Conservation (phyloP, 2,888 invertebrate species). For the Saturnia japonica region DNA sequence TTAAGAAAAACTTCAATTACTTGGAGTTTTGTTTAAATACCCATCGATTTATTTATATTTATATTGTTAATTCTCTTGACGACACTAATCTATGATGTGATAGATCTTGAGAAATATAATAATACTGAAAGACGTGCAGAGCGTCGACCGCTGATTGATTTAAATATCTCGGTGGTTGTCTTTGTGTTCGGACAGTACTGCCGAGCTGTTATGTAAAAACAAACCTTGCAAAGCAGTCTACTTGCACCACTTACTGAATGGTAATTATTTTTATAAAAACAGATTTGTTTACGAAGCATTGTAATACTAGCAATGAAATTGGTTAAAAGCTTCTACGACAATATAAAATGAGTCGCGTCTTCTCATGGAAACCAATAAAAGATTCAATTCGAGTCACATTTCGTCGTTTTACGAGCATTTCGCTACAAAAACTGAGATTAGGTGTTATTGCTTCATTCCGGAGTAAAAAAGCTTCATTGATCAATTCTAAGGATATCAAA, state of each 20-base stretch:
- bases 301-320: background rate
- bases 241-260: background rate
- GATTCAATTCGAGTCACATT: slow-evolving; percentile 7
- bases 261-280: background rate
- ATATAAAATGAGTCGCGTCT: background rate
- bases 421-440: slow-evolving; percentile 7
- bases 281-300: background rate
- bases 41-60: too few species aligned
- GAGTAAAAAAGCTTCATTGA: slow-evolving; percentile 3
- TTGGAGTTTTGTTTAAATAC: too few species aligned
- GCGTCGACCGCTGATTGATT: too few species aligned
- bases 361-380: background rate
- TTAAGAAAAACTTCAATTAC: too few species aligned
- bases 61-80: too few species aligned
- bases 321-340: background rate
- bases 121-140: too few species aligned
- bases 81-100: too few species aligned
- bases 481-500: background rate
- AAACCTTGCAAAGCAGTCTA: too few species aligned
- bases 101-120: too few species aligned
- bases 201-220: too few species aligned
- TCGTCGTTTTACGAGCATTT: slow-evolving; percentile 10
- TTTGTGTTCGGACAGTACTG: too few species aligned
- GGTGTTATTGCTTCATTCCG: slow-evolving; percentile 2
- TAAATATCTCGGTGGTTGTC: too few species aligned